A percentile compares a stretch with the other conserved stretches of the same genome.
phyloP scores from a whole-genome alignment of 2,797 vertebrate genomes.

The Gymnoscopelus braueri region DNA sequence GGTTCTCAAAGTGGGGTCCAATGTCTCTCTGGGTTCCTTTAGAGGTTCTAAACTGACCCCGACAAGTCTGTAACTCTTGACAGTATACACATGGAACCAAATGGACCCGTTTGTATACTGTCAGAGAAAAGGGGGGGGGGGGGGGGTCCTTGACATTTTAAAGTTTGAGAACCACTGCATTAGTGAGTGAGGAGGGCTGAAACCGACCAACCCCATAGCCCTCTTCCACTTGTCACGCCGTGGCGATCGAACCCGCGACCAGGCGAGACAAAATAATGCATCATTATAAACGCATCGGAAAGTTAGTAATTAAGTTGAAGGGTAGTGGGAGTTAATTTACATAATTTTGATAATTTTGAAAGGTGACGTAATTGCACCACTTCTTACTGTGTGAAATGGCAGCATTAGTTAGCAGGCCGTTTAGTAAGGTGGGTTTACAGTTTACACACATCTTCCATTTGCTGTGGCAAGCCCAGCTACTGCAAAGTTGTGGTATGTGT shows the following conservation, averaged over 20 bases:
- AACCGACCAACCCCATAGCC: slow-evolving; percentile 18
- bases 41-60: too few species aligned
- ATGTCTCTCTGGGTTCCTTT: too few species aligned
- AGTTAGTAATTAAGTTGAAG: slow-evolving; percentile 55
- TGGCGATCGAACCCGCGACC: slow-evolving; percentile 31
- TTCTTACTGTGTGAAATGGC: slow-evolving; percentile 57
- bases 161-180: too few species aligned
- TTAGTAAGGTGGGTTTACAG: slow-evolving; percentile 31
- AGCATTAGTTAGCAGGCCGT: slow-evolving; percentile 37
- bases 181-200: slow-evolving; percentile 4
- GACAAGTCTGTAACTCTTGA: too few species aligned
- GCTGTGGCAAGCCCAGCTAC: slow-evolving; percentile 52
- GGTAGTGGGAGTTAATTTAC: slow-evolving; percentile 65
- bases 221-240: slow-evolving; percentile 43
- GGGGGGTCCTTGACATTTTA: too few species aligned
- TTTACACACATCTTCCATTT: slow-evolving; percentile 51
- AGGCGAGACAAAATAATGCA: slow-evolving; percentile 14
- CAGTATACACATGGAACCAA: too few species aligned
- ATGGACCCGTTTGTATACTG: too few species aligned
- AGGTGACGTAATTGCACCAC: slow-evolving; percentile 80
- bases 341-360: slow-evolving; percentile 70
- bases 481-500: slow-evolving; percentile 66
- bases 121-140: too few species aligned
- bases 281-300: slow-evolving; percentile 40
- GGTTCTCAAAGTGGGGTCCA: too few species aligned